Conservation (phyloP, 2,888 invertebrate species). For the Amphipyra tragopoginis region DNA sequence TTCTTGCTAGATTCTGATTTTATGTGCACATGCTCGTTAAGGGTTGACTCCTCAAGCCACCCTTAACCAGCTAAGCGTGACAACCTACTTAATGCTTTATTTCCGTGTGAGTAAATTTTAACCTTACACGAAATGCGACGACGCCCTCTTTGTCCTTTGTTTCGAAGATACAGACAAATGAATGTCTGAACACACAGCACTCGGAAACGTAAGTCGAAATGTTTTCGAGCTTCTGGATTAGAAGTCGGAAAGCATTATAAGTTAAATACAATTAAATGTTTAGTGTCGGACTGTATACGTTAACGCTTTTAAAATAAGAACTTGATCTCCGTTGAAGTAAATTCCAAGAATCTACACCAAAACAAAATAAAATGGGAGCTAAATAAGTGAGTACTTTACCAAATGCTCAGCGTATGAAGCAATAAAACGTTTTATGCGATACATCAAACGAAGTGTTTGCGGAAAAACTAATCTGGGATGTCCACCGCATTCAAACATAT, state of each 20-base stretch:
- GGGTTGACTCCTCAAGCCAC: too few relatives aligned
- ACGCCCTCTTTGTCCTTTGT: slow-evolving; percentile 30
- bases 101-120: slow-evolving; percentile 18
- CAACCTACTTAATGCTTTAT: slow-evolving; percentile 4
- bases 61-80: too few relatives aligned
- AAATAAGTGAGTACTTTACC: background rate
- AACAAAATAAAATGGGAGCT: background rate
- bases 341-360: too few relatives aligned
- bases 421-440: background rate
- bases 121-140: slow-evolving; percentile 9
- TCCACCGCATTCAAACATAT: background rate
- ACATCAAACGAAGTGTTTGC: background rate
- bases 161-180: slow-evolving; percentile 32
- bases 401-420: background rate
- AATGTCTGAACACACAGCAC: slow-evolving; percentile 23
- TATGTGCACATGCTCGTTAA: too few relatives aligned
- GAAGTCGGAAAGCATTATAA: too few relatives aligned
- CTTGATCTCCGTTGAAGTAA: too few relatives aligned
- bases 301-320: too few relatives aligned
- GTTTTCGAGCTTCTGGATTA: background rate
- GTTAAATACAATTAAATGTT: too few relatives aligned
- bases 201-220: slow-evolving; percentile 4
- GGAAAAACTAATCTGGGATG: background rate
- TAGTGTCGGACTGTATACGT: too few relatives aligned
- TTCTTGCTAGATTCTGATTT: too few relatives aligned